Base-by-base conservation (phyloP, 2,888 invertebrate genomes). In the Hirudinaria manillensis region DNA sequence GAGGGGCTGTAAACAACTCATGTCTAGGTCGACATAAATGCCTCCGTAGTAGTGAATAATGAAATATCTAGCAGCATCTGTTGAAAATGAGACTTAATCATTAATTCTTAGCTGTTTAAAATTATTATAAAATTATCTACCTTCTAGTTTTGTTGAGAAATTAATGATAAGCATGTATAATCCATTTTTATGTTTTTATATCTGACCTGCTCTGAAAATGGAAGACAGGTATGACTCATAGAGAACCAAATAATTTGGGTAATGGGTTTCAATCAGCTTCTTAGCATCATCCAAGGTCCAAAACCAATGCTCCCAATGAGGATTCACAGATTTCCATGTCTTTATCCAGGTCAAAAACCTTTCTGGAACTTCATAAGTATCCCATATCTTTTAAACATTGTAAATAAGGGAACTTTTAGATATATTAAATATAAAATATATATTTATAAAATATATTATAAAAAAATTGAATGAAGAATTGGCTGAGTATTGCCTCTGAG, bases 261-360 rank as follows among this genome's bases (percentile, higher is more conserved):
- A 83, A 61, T 80, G 79, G 4, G 81, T 80, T 10, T 78, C 77
- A 34, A 85, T 81, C 6, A 85, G 78, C 27, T 78, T 70, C 53
- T 81, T 77, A 3, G 83, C 83, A 77, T 81, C 82, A 13, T 80
- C 80, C 77, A 83, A 82, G 16, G 83, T 84, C 85, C 85, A 85
- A 27, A 85, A 78, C 81, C 82, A 82, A 45, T 70, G 71, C 24
- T 36, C 32, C 73, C 73, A 73, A 32, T 80, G 82, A 4, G 84
- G 84, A 76, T 84, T 81, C 34, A 80, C 78, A 13, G 78, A 72
- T 16, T 78, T 74, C 84, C 84, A 84, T 0, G 83, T 80, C 75
- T 81, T 36, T 29, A 80, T 79, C 78, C 79, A 79, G 3, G 29
- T 51, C 10, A n/a, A 38, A 73, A 77, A 78, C 6, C 53, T 38